phyloP scores from a whole-genome alignment of 2,888 invertebrate species.

The Lithophane socia region DNA sequence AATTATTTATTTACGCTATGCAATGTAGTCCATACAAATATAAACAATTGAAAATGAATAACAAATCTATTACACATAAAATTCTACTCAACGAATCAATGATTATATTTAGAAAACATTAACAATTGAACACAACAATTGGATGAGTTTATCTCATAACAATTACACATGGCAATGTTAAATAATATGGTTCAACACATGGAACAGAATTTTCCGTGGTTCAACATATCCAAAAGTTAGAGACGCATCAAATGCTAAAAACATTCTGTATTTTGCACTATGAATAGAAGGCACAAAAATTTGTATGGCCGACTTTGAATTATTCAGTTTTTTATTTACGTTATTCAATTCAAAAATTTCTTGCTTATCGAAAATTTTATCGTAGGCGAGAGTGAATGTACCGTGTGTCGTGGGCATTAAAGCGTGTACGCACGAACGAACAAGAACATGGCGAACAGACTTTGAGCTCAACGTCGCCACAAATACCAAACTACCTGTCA shows the following conservation, averaged over 20 bases:
- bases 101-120: slow-evolving; percentile 5
- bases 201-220: no score
- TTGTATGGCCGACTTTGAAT: neutral
- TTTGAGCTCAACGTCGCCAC: no score
- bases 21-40: neutral
- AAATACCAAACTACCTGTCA: neutral
- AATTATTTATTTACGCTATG: neutral
- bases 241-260: neutral
- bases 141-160: slow-evolving; percentile 5
- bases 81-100: neutral
- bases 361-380: neutral
- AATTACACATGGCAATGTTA: neutral
- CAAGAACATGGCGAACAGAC: no score
- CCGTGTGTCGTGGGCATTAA: neutral
- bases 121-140: neutral
- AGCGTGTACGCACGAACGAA: no score
- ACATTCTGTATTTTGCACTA: neutral
- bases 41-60: neutral
- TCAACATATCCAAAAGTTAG: neutral
- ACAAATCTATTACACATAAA: neutral
- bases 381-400: neutral
- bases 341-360: neutral
- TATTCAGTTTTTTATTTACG: neutral
- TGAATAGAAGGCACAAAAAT: neutral
- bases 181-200: no score